Evolutionary conservation across 2,113 vertebrate species (phyloP).

Genomic region (Dendrocopos noguchii): DNA sequence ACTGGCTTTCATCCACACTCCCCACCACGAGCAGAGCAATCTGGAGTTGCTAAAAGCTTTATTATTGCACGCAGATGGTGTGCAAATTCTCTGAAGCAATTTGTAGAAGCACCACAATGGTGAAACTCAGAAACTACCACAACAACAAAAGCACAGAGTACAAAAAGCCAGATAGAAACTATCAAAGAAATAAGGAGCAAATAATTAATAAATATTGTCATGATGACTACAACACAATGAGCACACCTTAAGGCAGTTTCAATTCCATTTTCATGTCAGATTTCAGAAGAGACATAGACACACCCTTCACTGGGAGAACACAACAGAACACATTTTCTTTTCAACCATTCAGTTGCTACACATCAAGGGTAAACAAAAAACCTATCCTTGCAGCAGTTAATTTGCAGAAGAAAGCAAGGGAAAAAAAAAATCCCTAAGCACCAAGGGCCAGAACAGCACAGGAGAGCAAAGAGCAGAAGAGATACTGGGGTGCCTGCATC

Average conservation of each 20-base stretch:
- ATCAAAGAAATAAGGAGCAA: not conserved
- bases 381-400: not conserved
- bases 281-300: not conserved
- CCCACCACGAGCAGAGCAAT: constrained; percentile 15
- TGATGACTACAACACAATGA: fast-evolving
- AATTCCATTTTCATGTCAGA: not conserved
- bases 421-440: not conserved
- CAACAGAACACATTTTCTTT: not conserved
- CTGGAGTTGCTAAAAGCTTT: constrained; percentile 61
- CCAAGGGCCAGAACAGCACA: not conserved
- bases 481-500: not conserved
- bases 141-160: not conserved
- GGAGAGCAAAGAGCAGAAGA: not conserved
- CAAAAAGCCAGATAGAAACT: not conserved
- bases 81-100: constrained; percentile 40
- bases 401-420: constrained; percentile 8
- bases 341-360: not conserved
- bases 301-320: not conserved
- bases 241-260: not conserved
- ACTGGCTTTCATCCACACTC: constrained; percentile 44
- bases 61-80: constrained; percentile 59
- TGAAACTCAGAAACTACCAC: not conserved
- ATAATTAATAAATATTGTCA: not conserved
- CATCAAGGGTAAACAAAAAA: not conserved
- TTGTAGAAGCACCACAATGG: not conserved